Evolutionary conservation across 2,888 invertebrate genomes (phyloP).

Genomic region (Gryllus longicercus): DNA sequence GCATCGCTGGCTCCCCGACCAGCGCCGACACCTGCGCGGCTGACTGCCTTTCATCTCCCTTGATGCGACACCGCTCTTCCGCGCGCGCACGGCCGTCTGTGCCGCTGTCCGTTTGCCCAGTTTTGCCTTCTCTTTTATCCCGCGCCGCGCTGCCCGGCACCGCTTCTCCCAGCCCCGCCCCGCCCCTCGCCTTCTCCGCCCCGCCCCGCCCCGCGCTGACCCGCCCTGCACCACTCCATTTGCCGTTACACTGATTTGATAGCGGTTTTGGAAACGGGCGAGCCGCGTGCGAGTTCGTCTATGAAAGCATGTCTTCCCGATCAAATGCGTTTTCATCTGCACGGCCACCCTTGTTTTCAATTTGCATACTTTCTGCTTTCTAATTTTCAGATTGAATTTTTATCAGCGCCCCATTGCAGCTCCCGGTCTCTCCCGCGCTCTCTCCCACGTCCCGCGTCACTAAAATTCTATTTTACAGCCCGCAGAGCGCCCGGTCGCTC

Average conservation of each 20-base stretch:
- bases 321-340: slow-evolving; percentile 17
- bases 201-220: no score
- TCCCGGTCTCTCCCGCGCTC: not conserved
- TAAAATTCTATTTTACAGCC: slow-evolving; percentile 7
- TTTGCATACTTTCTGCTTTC: slow-evolving; percentile 17
- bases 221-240: not conserved
- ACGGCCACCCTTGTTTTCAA: slow-evolving; percentile 17
- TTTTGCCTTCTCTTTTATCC: not conserved
- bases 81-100: not conserved
- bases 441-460: not conserved
- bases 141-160: not conserved
- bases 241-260: slow-evolving; percentile 17
- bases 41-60: no score
- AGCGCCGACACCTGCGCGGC: no score
- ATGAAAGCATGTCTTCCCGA: slow-evolving; percentile 9
- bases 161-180: no score
- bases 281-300: not conserved
- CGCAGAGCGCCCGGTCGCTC: not conserved
- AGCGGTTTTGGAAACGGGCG: not conserved
- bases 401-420: not conserved
- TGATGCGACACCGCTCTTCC: not conserved
- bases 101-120: not conserved
- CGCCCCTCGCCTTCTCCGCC: no score
- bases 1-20: no score
- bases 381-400: slow-evolving; percentile 7